Evolutionary conservation across 2,113 vertebrate species (phyloP).

Genomic region (Ctenomys sociabilis): DNA sequence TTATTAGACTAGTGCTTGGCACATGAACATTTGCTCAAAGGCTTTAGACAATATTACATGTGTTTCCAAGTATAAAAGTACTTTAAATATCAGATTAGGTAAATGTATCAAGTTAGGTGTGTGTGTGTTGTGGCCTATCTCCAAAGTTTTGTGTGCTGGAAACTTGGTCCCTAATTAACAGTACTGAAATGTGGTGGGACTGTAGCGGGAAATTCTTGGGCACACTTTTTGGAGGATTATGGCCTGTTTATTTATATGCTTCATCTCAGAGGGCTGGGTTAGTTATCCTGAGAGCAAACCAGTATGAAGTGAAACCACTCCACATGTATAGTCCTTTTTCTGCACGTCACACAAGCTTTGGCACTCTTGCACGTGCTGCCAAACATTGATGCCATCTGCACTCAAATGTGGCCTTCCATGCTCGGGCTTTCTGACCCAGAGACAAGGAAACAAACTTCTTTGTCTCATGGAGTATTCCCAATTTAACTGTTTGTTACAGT

Average conservation of each 20-base stretch:
- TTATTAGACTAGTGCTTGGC: not conserved
- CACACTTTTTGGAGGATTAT: not conserved
- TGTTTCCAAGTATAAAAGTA: not conserved
- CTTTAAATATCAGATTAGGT: conserved; percentile 29
- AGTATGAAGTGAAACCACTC: not conserved
- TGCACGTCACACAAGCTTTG: not conserved
- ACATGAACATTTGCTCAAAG: conserved; percentile 2
- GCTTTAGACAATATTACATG: not conserved
- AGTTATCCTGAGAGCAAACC: not conserved
- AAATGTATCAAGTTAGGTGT: conserved; percentile 15
- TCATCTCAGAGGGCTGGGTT: not conserved
- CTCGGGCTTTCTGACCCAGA: not conserved
- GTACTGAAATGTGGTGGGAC: not conserved
- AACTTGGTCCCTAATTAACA: not conserved
- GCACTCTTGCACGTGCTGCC: not conserved
- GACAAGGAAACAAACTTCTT: not conserved
- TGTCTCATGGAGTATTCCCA: not conserved
- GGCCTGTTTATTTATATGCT: too few species aligned
- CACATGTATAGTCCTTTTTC: not conserved
- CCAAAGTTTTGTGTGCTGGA: not conserved
- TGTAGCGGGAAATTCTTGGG: not conserved
- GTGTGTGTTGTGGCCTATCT: not conserved
- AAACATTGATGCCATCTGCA: not conserved
- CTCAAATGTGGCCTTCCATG: not conserved
- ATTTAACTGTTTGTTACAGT: not conserved